phyloP scores from a whole-genome alignment of 2,797 vertebrate genomes.

The Acestrorhynchus altus region DNA sequence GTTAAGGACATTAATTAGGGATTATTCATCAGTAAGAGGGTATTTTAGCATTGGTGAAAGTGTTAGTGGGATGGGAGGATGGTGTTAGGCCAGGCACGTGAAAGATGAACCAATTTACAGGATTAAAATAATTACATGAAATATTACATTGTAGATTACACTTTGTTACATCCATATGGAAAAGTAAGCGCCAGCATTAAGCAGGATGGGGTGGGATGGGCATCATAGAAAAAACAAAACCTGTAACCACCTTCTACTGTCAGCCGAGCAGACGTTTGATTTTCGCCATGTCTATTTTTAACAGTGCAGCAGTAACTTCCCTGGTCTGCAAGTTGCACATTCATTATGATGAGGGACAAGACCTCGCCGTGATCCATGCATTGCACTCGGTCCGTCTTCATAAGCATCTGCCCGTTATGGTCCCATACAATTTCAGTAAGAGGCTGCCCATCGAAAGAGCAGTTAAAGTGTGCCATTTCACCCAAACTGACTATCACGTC shows the following conservation, averaged over 20 bases:
- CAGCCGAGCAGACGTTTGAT: constrained; percentile 84
- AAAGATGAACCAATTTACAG: constrained; percentile 56
- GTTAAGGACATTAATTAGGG: constrained; percentile 86
- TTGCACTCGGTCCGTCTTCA: constrained; percentile 78
- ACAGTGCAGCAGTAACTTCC: constrained; percentile 85
- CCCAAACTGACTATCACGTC: constrained; percentile 80
- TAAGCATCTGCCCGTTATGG: constrained; percentile 78
- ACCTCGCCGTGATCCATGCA: constrained; percentile 76
- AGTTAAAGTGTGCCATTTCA: constrained; percentile 83
- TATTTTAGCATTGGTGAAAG: constrained; percentile 63
- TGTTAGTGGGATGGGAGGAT: constrained; percentile 75
- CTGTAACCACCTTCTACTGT: constrained; percentile 88
- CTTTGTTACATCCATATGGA: constrained; percentile 66
- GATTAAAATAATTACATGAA: constrained; percentile 51
- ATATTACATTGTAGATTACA: constrained; percentile 73
- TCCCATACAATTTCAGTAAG: constrained; percentile 81
- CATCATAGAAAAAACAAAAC: constrained; percentile 61
- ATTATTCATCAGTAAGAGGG: constrained; percentile 69
- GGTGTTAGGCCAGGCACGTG: constrained; percentile 71
- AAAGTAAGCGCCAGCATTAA: constrained; percentile 57
- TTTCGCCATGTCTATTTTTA: constrained; percentile 79
- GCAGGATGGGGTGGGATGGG: constrained; percentile 67
- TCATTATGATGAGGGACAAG: constrained; percentile 80
- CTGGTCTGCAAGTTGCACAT: constrained; percentile 82
- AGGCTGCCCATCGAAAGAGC: constrained; percentile 81